Evolutionary conservation across 1,140 invertebrate species (phyloP).

Genomic region (Diachasma alloeum): DNA sequence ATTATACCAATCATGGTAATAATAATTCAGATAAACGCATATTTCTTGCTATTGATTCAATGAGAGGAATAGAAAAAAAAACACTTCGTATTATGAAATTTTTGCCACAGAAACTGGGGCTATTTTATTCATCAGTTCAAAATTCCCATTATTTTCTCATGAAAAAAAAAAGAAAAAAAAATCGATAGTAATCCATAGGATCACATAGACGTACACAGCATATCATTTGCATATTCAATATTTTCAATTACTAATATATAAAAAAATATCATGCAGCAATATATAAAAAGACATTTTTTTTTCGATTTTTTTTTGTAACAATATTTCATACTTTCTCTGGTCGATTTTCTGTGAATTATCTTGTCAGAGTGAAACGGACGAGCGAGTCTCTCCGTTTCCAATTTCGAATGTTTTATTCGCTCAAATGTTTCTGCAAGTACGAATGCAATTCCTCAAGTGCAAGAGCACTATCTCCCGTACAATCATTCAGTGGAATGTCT

Average conservation of each 20-base stretch:
- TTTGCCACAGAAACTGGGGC: neutral
- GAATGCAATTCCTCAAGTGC: too few relatives aligned
- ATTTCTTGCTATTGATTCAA: too few relatives aligned
- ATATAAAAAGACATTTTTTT: constrained; percentile 9
- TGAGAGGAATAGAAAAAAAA: neutral
- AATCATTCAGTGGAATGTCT: neutral
- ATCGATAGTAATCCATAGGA: neutral
- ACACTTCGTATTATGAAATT: neutral
- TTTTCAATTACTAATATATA: constrained; percentile 1
- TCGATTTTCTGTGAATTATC: neutral
- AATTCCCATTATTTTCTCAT: neutral
- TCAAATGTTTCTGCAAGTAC: neutral
- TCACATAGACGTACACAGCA: constrained; percentile 1
- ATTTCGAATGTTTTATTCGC: neutral
- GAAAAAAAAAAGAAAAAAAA: neutral
- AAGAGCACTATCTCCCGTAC: too few relatives aligned
- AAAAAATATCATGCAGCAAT: constrained; percentile 9
- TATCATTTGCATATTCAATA: neutral
- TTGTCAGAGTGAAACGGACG: neutral
- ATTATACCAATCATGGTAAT: too few relatives aligned
- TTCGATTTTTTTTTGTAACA: neutral
- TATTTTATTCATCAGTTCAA: neutral
- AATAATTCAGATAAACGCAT: too few relatives aligned
- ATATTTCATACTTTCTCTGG: neutral
- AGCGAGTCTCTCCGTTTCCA: neutral